These are phyloP conservation scores for Tenthredo notha DNA, from an alignment of 2,888 invertebrate species.

Conservation along the genomic window DNA sequence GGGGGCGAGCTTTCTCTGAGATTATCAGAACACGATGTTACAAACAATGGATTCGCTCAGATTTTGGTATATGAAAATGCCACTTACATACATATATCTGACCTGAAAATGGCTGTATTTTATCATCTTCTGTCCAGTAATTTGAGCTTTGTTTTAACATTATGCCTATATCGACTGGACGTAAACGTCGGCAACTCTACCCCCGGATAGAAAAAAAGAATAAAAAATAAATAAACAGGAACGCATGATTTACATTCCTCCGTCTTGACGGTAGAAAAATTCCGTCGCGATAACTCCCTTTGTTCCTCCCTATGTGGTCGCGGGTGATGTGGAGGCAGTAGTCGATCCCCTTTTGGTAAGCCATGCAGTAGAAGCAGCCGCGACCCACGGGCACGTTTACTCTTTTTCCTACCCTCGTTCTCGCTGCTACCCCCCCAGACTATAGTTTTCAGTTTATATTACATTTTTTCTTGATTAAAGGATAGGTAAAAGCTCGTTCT, in stretches of 20 bases:
- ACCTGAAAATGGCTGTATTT: not conserved
- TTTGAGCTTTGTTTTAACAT: constrained; percentile 24
- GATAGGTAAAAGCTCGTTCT: constrained; percentile 54
- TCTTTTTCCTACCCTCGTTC: not conserved
- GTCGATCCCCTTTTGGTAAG: constrained; percentile 62
- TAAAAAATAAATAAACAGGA: not conserved
- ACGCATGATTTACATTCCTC: constrained; percentile 75
- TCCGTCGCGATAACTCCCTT: constrained; percentile 76
- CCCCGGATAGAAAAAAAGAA: not conserved
- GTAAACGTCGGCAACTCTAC: not conserved
- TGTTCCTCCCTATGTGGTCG: constrained; percentile 73
- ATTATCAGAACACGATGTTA: constrained; percentile 62
- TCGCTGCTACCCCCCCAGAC: constrained; percentile 54
- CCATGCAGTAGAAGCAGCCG: constrained; percentile 68
- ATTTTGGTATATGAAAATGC: not conserved
- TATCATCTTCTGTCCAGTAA: constrained; percentile 25
- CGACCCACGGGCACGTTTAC: constrained; percentile 79
- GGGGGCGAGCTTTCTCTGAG: constrained; percentile 59
- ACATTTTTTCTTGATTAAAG: constrained; percentile 75
- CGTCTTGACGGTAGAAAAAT: constrained; percentile 76
- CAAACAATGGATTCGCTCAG: constrained; percentile 19
- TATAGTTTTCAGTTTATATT: constrained; percentile 73
- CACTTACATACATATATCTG: not conserved
- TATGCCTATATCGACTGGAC: not conserved
- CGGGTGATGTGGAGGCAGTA: constrained; percentile 54